Percentiles rank a stretch among this genome's conserved stretches.
Conservation (phyloP, 2,113 vertebrate genomes). For the Laticauda colubrina region DNA sequence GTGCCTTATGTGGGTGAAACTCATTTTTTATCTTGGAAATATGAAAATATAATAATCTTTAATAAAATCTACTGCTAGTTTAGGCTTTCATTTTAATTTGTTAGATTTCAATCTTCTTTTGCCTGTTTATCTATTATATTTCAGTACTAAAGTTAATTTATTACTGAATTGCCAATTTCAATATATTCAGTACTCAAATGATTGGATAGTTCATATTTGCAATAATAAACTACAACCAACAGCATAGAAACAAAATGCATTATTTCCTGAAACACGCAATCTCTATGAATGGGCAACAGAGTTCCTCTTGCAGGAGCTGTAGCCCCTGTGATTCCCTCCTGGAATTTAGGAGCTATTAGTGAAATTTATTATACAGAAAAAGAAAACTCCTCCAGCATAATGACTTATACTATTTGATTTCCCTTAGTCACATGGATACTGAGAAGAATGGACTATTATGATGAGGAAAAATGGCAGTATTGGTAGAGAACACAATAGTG, state of each 20-base stretch:
- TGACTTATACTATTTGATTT: not conserved
- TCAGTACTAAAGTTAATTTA: constrained; percentile 4
- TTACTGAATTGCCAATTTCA: not conserved
- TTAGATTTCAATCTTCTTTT: not conserved
- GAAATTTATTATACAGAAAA: not conserved
- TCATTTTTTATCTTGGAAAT: not conserved
- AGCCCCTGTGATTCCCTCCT: not conserved
- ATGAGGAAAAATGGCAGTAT: not conserved
- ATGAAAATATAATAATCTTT: not conserved
- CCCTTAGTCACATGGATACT: not conserved
- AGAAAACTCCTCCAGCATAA: not conserved
- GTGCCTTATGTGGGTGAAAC: not conserved
- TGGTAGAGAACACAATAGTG: not conserved
- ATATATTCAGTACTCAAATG: not conserved
- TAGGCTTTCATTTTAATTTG: not conserved
- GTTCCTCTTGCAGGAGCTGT: not conserved
- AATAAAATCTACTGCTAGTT: not conserved
- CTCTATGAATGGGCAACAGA: not conserved
- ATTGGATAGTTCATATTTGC: not conserved
- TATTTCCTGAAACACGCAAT: not conserved
- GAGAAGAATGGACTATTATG: not conserved
- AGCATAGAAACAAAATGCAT: not conserved
- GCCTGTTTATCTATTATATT: not conserved
- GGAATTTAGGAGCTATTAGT: too few relatives aligned
- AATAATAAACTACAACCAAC: not conserved